These are phyloP conservation scores for Hydractinia echinata DNA, from an alignment of 30 jellyfish, hydroid and myxozoan species.

Conservation along the genomic window DNA sequence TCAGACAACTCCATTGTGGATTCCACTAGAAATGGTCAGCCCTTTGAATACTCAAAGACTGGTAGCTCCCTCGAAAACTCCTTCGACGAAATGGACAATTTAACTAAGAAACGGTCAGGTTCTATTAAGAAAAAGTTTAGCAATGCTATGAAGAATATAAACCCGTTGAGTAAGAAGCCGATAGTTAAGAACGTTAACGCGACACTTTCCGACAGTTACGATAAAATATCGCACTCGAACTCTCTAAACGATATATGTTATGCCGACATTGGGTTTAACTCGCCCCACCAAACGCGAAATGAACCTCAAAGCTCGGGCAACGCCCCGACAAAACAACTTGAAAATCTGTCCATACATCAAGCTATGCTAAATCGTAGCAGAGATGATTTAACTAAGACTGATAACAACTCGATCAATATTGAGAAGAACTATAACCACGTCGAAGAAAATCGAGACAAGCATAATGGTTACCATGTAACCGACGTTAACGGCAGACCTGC, in stretches of 20 bases:
- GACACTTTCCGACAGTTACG: background rate
- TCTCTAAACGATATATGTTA: conserved; percentile 21
- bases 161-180: background rate
- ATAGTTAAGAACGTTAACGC: background rate
- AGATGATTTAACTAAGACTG: background rate
- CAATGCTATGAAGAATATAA: conserved; percentile 17
- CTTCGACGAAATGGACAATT: background rate
- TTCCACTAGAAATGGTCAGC: background rate
- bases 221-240: background rate
- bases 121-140: conserved; percentile 24
- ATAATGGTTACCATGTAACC: background rate
- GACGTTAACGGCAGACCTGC: background rate
- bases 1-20: conserved; percentile 1
- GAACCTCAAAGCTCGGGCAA: background rate
- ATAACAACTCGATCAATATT: too few species aligned
- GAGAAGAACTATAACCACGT: too few species aligned
- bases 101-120: conserved; percentile 3
- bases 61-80: background rate
- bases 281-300: background rate
- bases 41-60: background rate
- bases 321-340: background rate
- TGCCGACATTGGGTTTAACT: background rate
- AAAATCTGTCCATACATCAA: background rate
- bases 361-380: background rate
- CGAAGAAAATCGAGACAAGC: background rate